Evolutionary conservation across 2,797 vertebrate species (phyloP).

Genomic region (Pseudocheirus occidentalis): DNA sequence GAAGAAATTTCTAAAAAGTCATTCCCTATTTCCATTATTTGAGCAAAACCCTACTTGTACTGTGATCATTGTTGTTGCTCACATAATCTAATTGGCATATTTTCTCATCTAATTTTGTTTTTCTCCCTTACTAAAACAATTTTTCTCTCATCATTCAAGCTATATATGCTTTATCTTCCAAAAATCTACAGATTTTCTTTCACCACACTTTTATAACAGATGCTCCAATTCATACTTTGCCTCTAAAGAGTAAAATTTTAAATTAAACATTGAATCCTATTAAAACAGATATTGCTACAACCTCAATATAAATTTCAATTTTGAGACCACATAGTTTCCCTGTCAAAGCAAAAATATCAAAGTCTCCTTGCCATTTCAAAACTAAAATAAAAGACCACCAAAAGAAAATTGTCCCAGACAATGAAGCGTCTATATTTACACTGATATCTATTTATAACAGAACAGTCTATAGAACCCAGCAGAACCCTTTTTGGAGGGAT

Average conservation of each 20-base stretch:
- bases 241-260: constrained; percentile 9
- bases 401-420: not conserved
- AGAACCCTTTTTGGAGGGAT: not conserved
- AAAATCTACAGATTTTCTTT: constrained; percentile 3
- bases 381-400: constrained; percentile 12
- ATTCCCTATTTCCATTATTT: not conserved
- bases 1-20: constrained; percentile 12
- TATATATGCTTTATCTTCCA: constrained; percentile 8
- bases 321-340: not conserved
- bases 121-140: not conserved
- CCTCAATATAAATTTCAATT: not conserved
- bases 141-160: not conserved
- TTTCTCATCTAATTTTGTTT: not conserved
- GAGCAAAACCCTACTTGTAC: not conserved
- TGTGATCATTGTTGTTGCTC: not conserved
- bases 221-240: constrained; percentile 43
- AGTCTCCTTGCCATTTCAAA: not conserved
- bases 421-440: not conserved
- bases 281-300: constrained; percentile 24
- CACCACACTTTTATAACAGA: constrained; percentile 22
- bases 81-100: not conserved
- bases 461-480: not conserved
- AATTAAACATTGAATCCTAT: constrained; percentile 43
- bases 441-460: not conserved
- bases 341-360: not conserved